Percentiles rank a stretch among this genome's conserved stretches.
Evolutionary conservation across 2,888 invertebrate genomes (phyloP).

Genomic region (Drosophila emarginata): DNA sequence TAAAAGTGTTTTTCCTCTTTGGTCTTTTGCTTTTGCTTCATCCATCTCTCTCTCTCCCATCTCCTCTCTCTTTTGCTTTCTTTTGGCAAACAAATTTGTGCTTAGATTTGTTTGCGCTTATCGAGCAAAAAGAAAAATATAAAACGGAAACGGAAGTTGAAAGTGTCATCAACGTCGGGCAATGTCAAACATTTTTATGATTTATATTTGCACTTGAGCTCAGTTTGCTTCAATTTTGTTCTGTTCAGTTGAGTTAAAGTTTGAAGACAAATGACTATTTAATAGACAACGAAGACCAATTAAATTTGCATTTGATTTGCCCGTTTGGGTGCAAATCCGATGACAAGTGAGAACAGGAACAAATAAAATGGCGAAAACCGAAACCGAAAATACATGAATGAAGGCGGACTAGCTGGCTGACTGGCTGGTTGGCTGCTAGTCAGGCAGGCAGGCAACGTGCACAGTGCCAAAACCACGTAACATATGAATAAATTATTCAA

Average conservation of each 20-base stretch:
- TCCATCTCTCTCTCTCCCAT: constrained; percentile 17
- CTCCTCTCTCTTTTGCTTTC: neutral
- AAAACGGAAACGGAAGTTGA: constrained; percentile 15
- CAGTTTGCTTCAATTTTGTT: neutral
- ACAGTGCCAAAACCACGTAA: constrained; percentile 57
- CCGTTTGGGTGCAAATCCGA: constrained; percentile 45
- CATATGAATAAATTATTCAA: constrained; percentile 76
- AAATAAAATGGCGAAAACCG: constrained; percentile 11
- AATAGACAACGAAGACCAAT: constrained; percentile 61
- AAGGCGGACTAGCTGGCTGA: too few species aligned
- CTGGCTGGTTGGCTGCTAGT: too few species aligned
- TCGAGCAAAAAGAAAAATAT: constrained; percentile 1
- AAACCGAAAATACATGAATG: constrained; percentile 28
- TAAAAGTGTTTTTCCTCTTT: constrained; percentile 19
- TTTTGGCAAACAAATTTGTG: constrained; percentile 48
- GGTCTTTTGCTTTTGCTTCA: constrained; percentile 12
- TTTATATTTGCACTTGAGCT: constrained; percentile 42
- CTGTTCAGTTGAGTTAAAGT: constrained; percentile 17
- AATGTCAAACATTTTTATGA: constrained; percentile 39
- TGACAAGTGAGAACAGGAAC: constrained; percentile 27
- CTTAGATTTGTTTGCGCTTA: constrained; percentile 43
- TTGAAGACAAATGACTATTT: constrained; percentile 55
- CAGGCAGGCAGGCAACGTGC: constrained; percentile 42
- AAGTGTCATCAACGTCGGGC: constrained; percentile 18
- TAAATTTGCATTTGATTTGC: constrained; percentile 66